Evolutionary conservation across 1,140 invertebrate species (phyloP).

Genomic region (Pseudomyrmex dendroicus): DNA sequence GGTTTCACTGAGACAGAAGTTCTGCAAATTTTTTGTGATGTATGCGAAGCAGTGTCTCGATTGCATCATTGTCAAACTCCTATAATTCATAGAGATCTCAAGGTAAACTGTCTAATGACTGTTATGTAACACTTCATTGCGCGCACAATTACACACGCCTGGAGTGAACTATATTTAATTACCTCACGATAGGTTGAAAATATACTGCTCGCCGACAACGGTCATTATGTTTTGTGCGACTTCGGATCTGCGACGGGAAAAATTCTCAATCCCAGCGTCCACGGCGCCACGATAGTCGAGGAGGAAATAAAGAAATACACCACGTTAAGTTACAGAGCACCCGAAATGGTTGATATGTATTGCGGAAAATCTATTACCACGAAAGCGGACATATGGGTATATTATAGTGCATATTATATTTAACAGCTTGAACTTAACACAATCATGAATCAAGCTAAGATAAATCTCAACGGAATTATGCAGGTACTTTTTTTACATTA

Average conservation of each 20-base stretch:
- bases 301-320: slow-evolving; percentile 98
- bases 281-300: slow-evolving; percentile 91
- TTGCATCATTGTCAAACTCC: slow-evolving; percentile 98
- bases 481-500: neutral
- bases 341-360: slow-evolving; percentile 98
- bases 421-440: no score
- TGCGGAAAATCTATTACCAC: slow-evolving; percentile 94
- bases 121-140: slow-evolving; percentile 3
- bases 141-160: neutral
- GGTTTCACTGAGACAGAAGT: slow-evolving; percentile 94
- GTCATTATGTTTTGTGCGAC: slow-evolving; percentile 94
- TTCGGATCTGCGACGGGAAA: slow-evolving; percentile 96
- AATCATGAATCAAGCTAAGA: neutral
- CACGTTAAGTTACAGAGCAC: slow-evolving; percentile 96
- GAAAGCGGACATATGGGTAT: slow-evolving; percentile 96
- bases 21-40: slow-evolving; percentile 97
- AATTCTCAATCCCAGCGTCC: slow-evolving; percentile 89
- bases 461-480: neutral
- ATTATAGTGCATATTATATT: neutral
- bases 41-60: slow-evolving; percentile 96
- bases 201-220: slow-evolving; percentile 92
- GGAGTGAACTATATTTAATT: slow-evolving; percentile 7
- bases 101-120: slow-evolving; percentile 86
- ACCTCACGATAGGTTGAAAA: slow-evolving; percentile 91
- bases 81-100: slow-evolving; percentile 97